Evolutionary conservation across 2,888 invertebrate genomes (phyloP).

Genomic region (Archips crataeganus): DNA sequence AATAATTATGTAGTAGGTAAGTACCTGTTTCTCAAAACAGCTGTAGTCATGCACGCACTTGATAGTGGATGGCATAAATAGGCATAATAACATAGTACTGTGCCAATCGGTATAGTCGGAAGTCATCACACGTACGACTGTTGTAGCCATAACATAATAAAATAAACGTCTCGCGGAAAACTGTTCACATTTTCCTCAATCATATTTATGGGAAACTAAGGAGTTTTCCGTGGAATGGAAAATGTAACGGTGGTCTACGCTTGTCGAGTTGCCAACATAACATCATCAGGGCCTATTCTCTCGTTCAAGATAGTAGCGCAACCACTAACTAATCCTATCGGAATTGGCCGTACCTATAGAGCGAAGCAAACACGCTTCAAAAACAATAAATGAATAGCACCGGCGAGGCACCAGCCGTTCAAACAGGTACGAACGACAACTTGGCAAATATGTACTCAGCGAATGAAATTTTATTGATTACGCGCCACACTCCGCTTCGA

Average conservation of each 20-base stretch:
- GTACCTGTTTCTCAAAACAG: not conserved
- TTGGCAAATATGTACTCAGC: constrained; percentile 21
- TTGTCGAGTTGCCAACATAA: too few species aligned
- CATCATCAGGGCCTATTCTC: too few species aligned
- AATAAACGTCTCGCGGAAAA: not conserved
- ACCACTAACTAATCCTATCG: not conserved
- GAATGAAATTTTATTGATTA: constrained; percentile 40
- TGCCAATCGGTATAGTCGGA: not conserved
- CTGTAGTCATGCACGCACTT: not conserved
- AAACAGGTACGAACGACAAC: constrained; percentile 7
- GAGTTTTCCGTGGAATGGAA: not conserved
- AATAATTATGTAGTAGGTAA: too few species aligned
- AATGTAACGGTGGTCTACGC: not conserved
- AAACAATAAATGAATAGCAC: not conserved
- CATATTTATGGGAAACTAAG: not conserved
- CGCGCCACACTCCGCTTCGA: constrained; percentile 17
- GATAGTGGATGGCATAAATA: constrained; percentile 1
- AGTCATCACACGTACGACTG: not conserved
- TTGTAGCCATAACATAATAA: not conserved
- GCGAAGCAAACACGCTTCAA: not conserved
- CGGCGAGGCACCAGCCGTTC: not conserved
- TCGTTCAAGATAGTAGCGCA: not conserved
- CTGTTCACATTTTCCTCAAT: not conserved
- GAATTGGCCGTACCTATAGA: not conserved
- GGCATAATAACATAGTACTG: not conserved